These are phyloP conservation scores for Capra hircus DNA, from an alignment of 2,113 vertebrate genomes.

Conservation along the genomic window DNA sequence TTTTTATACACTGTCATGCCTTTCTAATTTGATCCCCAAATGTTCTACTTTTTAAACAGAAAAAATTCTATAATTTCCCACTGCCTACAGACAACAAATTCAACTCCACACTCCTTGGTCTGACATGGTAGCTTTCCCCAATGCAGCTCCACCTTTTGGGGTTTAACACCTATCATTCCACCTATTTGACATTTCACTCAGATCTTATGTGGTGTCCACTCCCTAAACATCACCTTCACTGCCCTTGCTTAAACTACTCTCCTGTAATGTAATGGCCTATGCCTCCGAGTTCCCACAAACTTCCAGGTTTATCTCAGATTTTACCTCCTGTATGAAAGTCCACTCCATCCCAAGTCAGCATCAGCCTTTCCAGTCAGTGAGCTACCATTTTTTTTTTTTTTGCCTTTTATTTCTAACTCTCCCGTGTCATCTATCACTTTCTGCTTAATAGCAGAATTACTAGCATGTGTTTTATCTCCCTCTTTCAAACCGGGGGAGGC, in stretches of 20 bases:
- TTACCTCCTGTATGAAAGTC: background rate
- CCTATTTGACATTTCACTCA: background rate
- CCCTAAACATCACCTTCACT: background rate
- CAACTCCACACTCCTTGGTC: background rate
- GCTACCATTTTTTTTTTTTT: background rate
- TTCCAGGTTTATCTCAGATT: background rate
- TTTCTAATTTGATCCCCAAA: background rate
- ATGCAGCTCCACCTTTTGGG: background rate
- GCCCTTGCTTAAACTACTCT: background rate
- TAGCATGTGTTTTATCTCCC: background rate
- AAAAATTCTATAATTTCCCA: background rate
- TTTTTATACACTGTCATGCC: background rate
- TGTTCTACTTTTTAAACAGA: background rate
- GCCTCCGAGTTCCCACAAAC: background rate
- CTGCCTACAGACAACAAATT: background rate
- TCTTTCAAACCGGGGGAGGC: too few species aligned
- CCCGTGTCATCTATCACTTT: background rate
- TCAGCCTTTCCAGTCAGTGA: background rate
- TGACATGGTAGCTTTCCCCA: accelerated
- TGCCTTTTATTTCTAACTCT: background rate
- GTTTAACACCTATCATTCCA: background rate
- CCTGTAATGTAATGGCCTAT: background rate
- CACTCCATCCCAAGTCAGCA: background rate
- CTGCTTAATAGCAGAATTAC: background rate
- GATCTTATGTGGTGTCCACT: background rate